Evolutionary conservation across 2,888 invertebrate species (phyloP), one percentile per base, ranked within the genome.

Genomic region (Cheilosia vernalis): DNA sequence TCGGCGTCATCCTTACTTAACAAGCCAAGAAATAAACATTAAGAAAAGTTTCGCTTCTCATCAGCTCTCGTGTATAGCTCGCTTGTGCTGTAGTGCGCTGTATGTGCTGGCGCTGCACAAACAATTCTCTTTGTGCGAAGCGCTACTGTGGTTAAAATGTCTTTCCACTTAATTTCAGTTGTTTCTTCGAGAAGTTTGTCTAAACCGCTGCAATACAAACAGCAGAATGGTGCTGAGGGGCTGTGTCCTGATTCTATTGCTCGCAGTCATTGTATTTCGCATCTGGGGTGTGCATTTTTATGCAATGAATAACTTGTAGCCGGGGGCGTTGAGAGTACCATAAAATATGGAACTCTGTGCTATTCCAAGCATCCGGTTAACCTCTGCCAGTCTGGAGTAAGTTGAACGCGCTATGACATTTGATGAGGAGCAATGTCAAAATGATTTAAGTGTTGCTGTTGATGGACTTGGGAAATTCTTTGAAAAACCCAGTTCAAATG

Each of bases 131-230:
- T 73, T 72, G 64, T 53, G 67, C 19, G 15, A 63, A 76, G 47
- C 67, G 56, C 51, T 80, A 55, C 66, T 84, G 74, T 84, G 84
- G 84, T 80, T 76, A 76, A 80, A 66, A 70, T 84, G 84, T 84
- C 80, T 84, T 84, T 76, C 55, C 80, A 80, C 84, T 84, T 84
- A 84, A 80, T 84, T 80, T 74, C 80, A 69, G 73, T 84, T 79
- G 79, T 70, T 83, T 44, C 60, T 60, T 64, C 58, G 51, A 47
- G 42, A 76, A 84, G 84, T 84, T 84, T 70, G 55, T 49, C 69
- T 40, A 42, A 74, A 84, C 80, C 84, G 63, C 73, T 58, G 58
- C 44, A 64, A 78, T 64, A 64, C 40, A 79, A 79, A 84, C 79
- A 79, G 21, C 24, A 13, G n/a, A 21, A 21, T 37, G 44, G 19